Percentiles rank a stretch among this genome's conserved stretches.
Conservation (phyloP, 92 coral and sea anemone species). For the Galaxea fascicularis region DNA sequence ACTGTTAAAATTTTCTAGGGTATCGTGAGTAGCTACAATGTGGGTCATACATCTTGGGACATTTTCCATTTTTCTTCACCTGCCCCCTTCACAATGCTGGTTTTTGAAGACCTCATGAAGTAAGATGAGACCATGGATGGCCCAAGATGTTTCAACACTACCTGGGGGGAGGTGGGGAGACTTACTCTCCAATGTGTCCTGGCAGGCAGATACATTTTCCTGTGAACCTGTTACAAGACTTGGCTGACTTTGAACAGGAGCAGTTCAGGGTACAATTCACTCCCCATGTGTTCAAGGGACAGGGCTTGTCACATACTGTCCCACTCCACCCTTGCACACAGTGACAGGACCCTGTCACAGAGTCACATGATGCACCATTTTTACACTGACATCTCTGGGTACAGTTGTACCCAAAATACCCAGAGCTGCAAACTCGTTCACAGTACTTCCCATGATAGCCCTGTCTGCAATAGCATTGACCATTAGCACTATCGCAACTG, state of each 20-base stretch:
- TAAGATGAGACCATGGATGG: too few relatives aligned
- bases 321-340: constrained; percentile 94
- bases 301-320: constrained; percentile 81
- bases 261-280: constrained; percentile 72
- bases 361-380: constrained; percentile 77
- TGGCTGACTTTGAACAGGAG: constrained; percentile 72
- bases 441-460: constrained; percentile 85
- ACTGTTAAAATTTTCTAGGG: too few relatives aligned
- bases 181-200: constrained; percentile 84
- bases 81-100: too few relatives aligned
- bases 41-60: too few relatives aligned
- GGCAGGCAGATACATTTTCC: constrained; percentile 86
- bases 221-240: constrained; percentile 80
- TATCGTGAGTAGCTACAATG: too few relatives aligned
- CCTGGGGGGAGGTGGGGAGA: too few relatives aligned
- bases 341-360: constrained; percentile 79
- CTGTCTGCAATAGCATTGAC: constrained; percentile 81
- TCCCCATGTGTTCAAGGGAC: constrained; percentile 88
- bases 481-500: constrained; percentile 81
- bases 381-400: constrained; percentile 87
- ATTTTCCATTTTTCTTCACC: too few relatives aligned
- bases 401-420: constrained; percentile 94
- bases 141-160: too few relatives aligned
- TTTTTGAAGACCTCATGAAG: too few relatives aligned
- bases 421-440: constrained; percentile 63